A percentile compares a stretch with the other conserved stretches of the same genome.
Conservation (phyloP, 2,888 invertebrate genomes). For the Hipparchia semele region DNA sequence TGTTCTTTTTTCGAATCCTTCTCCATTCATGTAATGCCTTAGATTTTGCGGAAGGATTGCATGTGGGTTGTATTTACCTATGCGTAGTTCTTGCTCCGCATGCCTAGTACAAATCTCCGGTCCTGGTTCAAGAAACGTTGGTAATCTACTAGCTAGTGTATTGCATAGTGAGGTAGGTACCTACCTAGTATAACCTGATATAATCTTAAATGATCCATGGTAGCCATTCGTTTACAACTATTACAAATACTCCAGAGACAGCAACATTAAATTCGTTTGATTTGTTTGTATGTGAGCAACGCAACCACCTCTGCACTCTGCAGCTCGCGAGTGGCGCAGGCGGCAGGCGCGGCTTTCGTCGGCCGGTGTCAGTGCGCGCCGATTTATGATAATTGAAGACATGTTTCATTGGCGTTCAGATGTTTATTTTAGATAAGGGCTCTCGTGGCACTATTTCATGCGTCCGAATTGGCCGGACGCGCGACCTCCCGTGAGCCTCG, state of each 20-base stretch:
- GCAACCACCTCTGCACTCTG: slow-evolving; percentile 47
- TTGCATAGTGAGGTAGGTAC: not conserved
- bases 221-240: slow-evolving; percentile 40
- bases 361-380: slow-evolving; percentile 71
- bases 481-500: slow-evolving; percentile 73
- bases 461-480: slow-evolving; percentile 72
- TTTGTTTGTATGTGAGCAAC: slow-evolving; percentile 58
- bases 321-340: slow-evolving; percentile 55
- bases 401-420: slow-evolving; percentile 80
- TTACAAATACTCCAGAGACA: slow-evolving; percentile 49
- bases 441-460: slow-evolving; percentile 79
- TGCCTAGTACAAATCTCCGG: too few relatives aligned
- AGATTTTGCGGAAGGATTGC: too few relatives aligned
- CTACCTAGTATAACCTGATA: slow-evolving; percentile 5
- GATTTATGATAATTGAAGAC: slow-evolving; percentile 83
- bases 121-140: too few relatives aligned
- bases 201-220: slow-evolving; percentile 18
- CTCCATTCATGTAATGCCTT: too few relatives aligned
- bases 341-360: slow-evolving; percentile 72
- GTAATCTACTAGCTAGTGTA: not conserved
- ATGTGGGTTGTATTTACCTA: too few relatives aligned
- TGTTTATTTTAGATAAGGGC: slow-evolving; percentile 82
- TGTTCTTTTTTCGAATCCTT: too few relatives aligned
- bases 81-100: too few relatives aligned
- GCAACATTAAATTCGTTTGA: slow-evolving; percentile 52